A percentile compares a stretch with the other conserved stretches of the same genome.
These are phyloP conservation scores for Sinohyriopsis cumingii DNA, from an alignment of 2,888 invertebrate species.

Conservation along the genomic window DNA sequence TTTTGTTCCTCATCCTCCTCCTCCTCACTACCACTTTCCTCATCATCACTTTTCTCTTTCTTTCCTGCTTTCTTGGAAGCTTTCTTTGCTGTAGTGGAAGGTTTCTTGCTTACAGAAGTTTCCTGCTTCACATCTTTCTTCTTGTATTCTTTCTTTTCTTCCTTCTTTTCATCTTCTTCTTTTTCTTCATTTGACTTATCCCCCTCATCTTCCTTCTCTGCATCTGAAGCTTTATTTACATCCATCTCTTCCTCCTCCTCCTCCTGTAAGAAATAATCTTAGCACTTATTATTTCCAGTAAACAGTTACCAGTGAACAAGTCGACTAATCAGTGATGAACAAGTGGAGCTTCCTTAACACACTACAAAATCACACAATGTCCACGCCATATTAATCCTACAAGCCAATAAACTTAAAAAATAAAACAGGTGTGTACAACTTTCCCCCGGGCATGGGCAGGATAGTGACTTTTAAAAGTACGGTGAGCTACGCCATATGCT, in stretches of 20 bases:
- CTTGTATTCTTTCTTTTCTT: conserved; percentile 19
- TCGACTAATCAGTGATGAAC: not conserved
- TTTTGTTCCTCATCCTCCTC: conserved; percentile 45
- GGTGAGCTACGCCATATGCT: too few species aligned
- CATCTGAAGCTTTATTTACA: conserved; percentile 18
- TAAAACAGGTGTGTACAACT: too few species aligned
- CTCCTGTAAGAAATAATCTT: not conserved
- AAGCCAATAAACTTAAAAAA: too few species aligned
- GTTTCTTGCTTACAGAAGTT: too few species aligned
- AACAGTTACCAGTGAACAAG: conserved; percentile 1
- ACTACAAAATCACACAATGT: too few species aligned
- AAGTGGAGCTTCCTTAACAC: not conserved
- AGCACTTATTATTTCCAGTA: too few species aligned
- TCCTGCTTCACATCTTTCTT: conserved; percentile 10
- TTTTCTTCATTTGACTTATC: conserved; percentile 5
- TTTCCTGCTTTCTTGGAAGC: conserved; percentile 11
- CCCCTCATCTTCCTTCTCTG: conserved; percentile 16
- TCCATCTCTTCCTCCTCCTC: conserved; percentile 20
- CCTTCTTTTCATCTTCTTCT: conserved; percentile 15
- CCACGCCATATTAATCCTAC: too few species aligned
- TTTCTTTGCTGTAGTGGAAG: not conserved
- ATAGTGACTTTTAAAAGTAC: too few species aligned
- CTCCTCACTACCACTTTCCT: conserved; percentile 36
- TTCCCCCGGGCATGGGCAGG: too few species aligned
- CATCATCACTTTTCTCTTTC: conserved; percentile 22